phyloP scores from a whole-genome alignment of 2,113 vertebrate genomes.

The Rostratula benghalensis region DNA sequence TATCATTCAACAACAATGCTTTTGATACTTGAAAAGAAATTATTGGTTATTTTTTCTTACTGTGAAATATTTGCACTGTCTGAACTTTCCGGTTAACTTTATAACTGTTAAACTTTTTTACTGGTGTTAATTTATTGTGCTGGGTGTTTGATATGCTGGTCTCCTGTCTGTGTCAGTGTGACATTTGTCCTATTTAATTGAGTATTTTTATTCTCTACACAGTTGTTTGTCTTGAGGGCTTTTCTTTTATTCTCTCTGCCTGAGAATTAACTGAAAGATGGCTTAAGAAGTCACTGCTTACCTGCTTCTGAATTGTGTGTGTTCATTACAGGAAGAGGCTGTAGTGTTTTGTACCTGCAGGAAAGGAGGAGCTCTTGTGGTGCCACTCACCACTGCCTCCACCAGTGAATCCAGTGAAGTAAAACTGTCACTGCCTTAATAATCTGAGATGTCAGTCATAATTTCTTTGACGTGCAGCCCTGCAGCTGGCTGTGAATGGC shows the following conservation, averaged over 20 bases:
- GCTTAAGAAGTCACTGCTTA: neutral
- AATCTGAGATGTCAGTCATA: constrained; percentile 12
- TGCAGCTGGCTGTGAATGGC: neutral
- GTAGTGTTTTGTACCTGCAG: neutral
- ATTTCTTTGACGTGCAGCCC: neutral
- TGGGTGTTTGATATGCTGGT: constrained; percentile 51
- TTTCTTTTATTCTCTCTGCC: constrained; percentile 15
- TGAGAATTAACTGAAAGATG: neutral
- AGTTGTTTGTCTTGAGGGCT: constrained; percentile 13
- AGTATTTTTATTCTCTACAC: constrained; percentile 33
- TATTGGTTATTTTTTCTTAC: constrained; percentile 75
- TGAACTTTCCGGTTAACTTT: constrained; percentile 73
- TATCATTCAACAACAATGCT: constrained; percentile 67
- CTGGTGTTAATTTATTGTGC: constrained; percentile 74
- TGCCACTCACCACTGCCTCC: neutral
- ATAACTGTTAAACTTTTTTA: constrained; percentile 71
- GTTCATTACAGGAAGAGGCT: neutral
- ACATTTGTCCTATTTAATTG: constrained; percentile 46
- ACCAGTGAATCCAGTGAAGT: constrained; percentile 29
- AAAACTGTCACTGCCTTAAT: constrained; percentile 46
- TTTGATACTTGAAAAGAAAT: constrained; percentile 81
- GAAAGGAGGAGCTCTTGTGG: neutral
- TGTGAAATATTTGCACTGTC: constrained; percentile 80
- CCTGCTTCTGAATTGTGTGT: neutral
- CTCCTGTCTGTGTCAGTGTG: constrained; percentile 54